A percentile compares a stretch with the other conserved stretches of the same genome.
These are phyloP conservation scores for Fopius arisanus DNA, from an alignment of 1,140 invertebrate species.

Conservation along the genomic window DNA sequence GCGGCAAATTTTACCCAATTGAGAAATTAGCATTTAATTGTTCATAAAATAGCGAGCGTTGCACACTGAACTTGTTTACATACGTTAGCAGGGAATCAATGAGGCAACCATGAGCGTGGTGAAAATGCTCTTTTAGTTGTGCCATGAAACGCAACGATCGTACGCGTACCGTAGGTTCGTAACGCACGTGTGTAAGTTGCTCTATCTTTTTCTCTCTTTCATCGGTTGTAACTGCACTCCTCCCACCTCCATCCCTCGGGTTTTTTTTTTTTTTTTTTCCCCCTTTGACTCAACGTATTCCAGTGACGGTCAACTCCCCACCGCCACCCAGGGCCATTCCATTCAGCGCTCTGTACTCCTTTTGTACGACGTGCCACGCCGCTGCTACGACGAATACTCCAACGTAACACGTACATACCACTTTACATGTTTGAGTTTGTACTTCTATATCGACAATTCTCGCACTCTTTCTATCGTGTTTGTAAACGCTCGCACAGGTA, in stretches of 20 bases:
- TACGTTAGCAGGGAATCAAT: neutral
- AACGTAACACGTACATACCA: constrained; percentile 7
- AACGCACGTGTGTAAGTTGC: constrained; percentile 45
- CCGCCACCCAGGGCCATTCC: constrained; percentile 21
- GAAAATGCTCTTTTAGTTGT: neutral
- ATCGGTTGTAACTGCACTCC: neutral
- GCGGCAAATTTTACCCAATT: too few relatives aligned
- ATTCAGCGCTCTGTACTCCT: constrained; percentile 27
- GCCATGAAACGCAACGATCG: constrained; percentile 33
- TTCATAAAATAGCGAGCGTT: too few relatives aligned
- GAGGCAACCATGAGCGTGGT: neutral
- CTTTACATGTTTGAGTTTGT: neutral
- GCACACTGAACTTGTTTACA: neutral
- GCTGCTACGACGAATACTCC: constrained; percentile 11
- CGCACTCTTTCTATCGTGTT: neutral
- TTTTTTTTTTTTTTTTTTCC: neutral
- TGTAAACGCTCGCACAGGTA: constrained; percentile 30
- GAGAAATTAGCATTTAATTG: too few relatives aligned
- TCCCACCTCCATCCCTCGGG: neutral
- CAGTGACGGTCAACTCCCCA: neutral
- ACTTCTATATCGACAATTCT: neutral
- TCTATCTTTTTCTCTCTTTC: constrained; percentile 1
- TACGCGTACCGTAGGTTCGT: constrained; percentile 50
- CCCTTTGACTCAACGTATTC: constrained; percentile 15
- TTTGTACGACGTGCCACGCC: constrained; percentile 16